Evolutionary conservation across 2,888 invertebrate species (phyloP).

Genomic region (Drosophila meridionalis): DNA sequence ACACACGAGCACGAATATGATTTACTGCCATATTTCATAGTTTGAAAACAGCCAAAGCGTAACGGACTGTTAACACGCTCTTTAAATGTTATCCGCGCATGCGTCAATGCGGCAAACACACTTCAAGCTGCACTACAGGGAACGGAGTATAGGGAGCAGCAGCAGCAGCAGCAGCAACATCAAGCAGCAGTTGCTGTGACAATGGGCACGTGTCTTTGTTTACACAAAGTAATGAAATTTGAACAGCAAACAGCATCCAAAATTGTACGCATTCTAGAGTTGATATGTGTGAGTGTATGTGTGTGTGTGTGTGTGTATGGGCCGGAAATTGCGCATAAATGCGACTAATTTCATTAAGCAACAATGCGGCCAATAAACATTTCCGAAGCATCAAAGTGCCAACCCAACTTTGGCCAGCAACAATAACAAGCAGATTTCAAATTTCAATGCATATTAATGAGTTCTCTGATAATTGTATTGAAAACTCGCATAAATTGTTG

Average conservation of each 20-base stretch:
- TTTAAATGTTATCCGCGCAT: conserved; percentile 69
- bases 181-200: conserved; percentile 5
- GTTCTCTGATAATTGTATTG: conserved; percentile 30
- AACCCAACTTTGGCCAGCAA: conserved; percentile 38
- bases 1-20: conserved; percentile 57
- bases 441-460: conserved; percentile 75
- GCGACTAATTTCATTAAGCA: conserved; percentile 69
- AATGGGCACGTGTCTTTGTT: conserved; percentile 72
- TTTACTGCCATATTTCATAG: conserved; percentile 57
- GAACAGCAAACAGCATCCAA: conserved; percentile 58
- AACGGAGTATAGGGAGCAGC: not conserved
- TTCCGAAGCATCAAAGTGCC: conserved; percentile 56
- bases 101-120: conserved; percentile 36
- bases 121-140: not conserved
- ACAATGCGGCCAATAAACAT: conserved; percentile 69
- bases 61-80: conserved; percentile 57
- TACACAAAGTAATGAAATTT: conserved; percentile 79
- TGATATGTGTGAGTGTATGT: conserved; percentile 3
- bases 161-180: not conserved
- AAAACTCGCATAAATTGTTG: conserved; percentile 27
- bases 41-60: conserved; percentile 37
- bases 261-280: conserved; percentile 25
- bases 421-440: conserved; percentile 31
- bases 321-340: conserved; percentile 64
- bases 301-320: conserved; percentile 5